Conservation (phyloP, 1,140 invertebrate genomes). For the Brachionus angularis region DNA sequence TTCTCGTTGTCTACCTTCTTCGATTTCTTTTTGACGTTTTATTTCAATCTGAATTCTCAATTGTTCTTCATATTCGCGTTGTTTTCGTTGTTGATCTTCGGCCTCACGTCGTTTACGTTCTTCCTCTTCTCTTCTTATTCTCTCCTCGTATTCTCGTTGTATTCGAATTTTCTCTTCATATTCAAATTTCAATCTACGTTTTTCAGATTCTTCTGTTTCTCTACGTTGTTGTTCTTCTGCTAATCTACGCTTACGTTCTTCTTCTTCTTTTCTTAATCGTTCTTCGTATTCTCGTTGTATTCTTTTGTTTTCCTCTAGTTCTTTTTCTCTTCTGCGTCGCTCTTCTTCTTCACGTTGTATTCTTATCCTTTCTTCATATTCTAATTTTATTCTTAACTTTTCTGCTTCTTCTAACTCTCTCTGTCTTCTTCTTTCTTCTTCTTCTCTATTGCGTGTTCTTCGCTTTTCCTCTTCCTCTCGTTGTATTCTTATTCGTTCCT, state of each 20-base stretch:
- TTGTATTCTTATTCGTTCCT: background rate
- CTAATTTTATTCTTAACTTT: conserved; percentile 45
- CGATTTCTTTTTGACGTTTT: too few species aligned
- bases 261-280: background rate
- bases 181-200: background rate
- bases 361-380: conserved; percentile 20
- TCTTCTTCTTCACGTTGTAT: conserved; percentile 1
- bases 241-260: background rate
- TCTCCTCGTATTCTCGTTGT: background rate
- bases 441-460: background rate
- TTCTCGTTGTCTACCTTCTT: background rate
- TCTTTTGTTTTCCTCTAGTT: background rate
- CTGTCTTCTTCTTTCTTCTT: background rate
- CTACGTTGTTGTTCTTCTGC: background rate
- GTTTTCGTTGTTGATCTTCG: conserved; percentile 10
- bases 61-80: background rate
- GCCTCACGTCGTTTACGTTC: conserved; percentile 2
- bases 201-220: background rate
- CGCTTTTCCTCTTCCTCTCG: background rate
- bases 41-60: too few species aligned
- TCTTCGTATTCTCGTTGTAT: conserved; percentile 33
- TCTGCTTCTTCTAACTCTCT: conserved; percentile 39
- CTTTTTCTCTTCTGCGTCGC: background rate
- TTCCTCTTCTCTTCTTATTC: background rate
- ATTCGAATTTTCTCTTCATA: conserved; percentile 29